Evolutionary conservation across 2,797 vertebrate genomes (phyloP), one percentile per base, ranked within the genome.

Genomic region (Trachops cirrhosus): DNA sequence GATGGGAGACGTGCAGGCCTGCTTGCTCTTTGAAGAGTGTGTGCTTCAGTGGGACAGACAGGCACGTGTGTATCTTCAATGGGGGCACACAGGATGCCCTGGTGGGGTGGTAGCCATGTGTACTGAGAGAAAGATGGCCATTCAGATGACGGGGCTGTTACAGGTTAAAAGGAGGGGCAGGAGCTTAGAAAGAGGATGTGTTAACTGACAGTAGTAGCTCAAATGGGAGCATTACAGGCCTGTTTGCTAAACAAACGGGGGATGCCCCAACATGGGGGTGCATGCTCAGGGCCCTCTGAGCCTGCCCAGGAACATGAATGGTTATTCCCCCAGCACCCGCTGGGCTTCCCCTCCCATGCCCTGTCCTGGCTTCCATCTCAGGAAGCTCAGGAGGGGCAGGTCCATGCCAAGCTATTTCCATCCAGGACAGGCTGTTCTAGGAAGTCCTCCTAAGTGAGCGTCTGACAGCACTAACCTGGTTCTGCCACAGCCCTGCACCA

Each of bases 341-440:
- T 12, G 3, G 26, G 39, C 3, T 44, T n/a, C 52, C 71, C 26
- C n/a, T 9, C 14, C 32, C 75, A 54, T 16, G 75, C 26, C 52
- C 67, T 26, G 26, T 64, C 54, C 74, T 12, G 82, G 70, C 39
- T 16, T 37, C 62, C 67, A n/a, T 0, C 0, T 57, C 39, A 22
- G 70, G 52, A 3, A 3, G 8, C 71, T 78, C 19, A 16, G 44
- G 73, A 48, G 39, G 88, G 70, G 84, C 7, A 0, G 68, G 70
- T 0, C 0, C 29, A 1, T 6, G 2, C 15, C 44, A 6, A 9
- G 57, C 97, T 96, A 37, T 16, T 89, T 89, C 97, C 98, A 97
- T 98, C 97, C 97, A 4, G 95, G 95, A 98, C 94, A 1, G 95
- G 97, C 98, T 98, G 98, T 98, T 98, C 98, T 95, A 90, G 93